phyloP scores from a whole-genome alignment of 2,888 invertebrate genomes.

The Phyllotreta cruciferae region DNA sequence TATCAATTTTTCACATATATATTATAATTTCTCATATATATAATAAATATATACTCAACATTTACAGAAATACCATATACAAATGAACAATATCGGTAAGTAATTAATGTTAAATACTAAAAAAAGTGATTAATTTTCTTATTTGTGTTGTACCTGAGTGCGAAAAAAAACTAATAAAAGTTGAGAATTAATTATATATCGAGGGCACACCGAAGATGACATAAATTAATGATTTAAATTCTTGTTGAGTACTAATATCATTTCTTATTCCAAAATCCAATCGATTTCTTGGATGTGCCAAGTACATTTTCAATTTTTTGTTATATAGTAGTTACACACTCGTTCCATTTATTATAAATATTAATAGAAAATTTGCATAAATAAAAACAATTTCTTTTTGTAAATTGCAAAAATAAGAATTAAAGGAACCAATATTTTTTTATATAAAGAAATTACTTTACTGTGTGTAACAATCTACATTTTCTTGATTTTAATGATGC shows the following conservation, averaged over 20 bases:
- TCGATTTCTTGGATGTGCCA: too few relatives aligned
- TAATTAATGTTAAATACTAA: conserved; percentile 46
- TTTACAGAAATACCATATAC: conserved; percentile 41
- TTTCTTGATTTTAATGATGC: background rate
- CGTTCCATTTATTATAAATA: too few relatives aligned
- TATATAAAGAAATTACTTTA: background rate
- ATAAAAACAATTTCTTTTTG: too few relatives aligned
- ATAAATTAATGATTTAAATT: too few relatives aligned
- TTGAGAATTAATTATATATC: conserved; percentile 31
- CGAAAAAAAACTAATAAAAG: conserved; percentile 42
- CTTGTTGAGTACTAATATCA: too few relatives aligned
- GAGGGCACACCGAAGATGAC: background rate
- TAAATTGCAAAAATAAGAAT: too few relatives aligned
- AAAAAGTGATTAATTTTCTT: conserved; percentile 41
- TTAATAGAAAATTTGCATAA: too few relatives aligned
- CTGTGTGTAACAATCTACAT: conserved; percentile 9
- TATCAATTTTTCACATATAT: conserved; percentile 37
- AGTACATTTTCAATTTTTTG: too few relatives aligned
- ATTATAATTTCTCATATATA: conserved; percentile 33
- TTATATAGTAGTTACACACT: too few relatives aligned
- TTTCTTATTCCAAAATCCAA: too few relatives aligned
- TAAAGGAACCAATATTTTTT: background rate
- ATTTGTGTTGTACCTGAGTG: conserved; percentile 46
- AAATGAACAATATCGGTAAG: conserved; percentile 39
- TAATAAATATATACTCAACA: conserved; percentile 42